Evolutionary conservation across 1,140 invertebrate species (phyloP).

Genomic region (Drosophila parabipectinata): DNA sequence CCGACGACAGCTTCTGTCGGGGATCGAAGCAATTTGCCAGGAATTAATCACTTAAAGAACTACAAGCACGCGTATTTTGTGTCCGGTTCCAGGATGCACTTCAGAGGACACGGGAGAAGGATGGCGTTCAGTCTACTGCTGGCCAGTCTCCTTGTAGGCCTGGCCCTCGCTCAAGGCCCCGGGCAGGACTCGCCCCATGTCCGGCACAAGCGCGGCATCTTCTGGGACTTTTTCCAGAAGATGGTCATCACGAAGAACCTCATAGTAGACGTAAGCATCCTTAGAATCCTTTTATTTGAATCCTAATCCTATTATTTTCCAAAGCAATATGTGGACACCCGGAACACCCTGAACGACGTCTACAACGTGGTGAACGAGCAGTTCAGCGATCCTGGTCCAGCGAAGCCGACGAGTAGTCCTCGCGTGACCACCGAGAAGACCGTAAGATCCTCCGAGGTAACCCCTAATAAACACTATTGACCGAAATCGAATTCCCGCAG

Average conservation of each 20-base stretch:
- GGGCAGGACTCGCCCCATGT: slow-evolving; percentile 29
- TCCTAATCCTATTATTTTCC: background rate
- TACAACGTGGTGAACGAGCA: slow-evolving; percentile 76
- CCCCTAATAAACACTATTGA: no score
- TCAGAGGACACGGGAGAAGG: slow-evolving; percentile 4
- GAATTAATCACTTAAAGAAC: slow-evolving; percentile 36
- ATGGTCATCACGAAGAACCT: slow-evolving; percentile 77
- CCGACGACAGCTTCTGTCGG: slow-evolving; percentile 34
- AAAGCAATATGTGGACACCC: slow-evolving; percentile 81
- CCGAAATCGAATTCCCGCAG: background rate
- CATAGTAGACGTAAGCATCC: slow-evolving; percentile 69
- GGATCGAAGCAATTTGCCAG: slow-evolving; percentile 39
- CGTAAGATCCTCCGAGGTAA: slow-evolving; percentile 26
- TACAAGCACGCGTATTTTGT: background rate
- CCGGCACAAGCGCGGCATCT: slow-evolving; percentile 68
- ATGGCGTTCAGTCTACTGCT: slow-evolving; percentile 11
- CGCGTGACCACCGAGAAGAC: slow-evolving; percentile 59
- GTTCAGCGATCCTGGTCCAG: slow-evolving; percentile 73
- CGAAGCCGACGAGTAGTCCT: slow-evolving; percentile 56
- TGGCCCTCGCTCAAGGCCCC: slow-evolving; percentile 5
- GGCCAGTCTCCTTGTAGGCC: slow-evolving; percentile 22
- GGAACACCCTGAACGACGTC: slow-evolving; percentile 68
- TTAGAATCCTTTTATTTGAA: background rate
- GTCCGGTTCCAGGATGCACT: slow-evolving; percentile 4
- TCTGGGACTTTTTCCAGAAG: slow-evolving; percentile 82